phyloP scores from a whole-genome alignment of 2,888 invertebrate genomes.

The Cremastinae sp. region DNA sequence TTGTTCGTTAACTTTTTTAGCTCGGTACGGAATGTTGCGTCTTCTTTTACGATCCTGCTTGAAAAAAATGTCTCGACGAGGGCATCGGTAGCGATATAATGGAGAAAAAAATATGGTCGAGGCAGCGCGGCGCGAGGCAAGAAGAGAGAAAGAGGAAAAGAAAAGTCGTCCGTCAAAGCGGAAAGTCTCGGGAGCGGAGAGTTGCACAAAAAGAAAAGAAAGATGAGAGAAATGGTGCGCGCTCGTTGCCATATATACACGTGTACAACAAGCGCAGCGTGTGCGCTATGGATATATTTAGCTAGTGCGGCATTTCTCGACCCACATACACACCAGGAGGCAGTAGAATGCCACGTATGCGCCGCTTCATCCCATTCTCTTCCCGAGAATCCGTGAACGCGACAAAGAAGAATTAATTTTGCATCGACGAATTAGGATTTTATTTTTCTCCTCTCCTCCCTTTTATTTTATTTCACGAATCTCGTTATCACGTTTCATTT shows the following conservation, averaged over 20 bases:
- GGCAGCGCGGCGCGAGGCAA: neutral
- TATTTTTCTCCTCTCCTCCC: neutral
- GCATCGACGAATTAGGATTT: conserved; percentile 21
- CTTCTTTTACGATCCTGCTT: no score
- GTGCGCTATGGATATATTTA: conserved; percentile 71
- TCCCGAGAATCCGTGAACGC: conserved; percentile 28
- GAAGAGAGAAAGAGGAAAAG: neutral
- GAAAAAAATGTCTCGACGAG: neutral
- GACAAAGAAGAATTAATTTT: conserved; percentile 61
- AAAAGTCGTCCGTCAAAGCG: conserved; percentile 1
- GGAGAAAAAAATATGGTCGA: neutral
- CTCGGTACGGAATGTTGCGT: neutral
- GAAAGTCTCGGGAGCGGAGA: conserved; percentile 18
- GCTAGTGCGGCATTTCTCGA: conserved; percentile 76
- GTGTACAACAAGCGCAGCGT: conserved; percentile 7
- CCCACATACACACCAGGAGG: conserved; percentile 76
- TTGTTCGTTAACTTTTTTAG: neutral
- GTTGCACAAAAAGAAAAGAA: conserved; percentile 2
- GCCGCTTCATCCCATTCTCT: conserved; percentile 66
- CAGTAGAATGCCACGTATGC: conserved; percentile 74
- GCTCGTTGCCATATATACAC: conserved; percentile 59
- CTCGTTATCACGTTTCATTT: conserved; percentile 3
- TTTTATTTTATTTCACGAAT: neutral
- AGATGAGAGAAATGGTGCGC: conserved; percentile 50
- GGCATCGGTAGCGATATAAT: neutral